Evolutionary conservation across 2,113 vertebrate genomes (phyloP).

Genomic region (Prionailurus bengalensis): DNA sequence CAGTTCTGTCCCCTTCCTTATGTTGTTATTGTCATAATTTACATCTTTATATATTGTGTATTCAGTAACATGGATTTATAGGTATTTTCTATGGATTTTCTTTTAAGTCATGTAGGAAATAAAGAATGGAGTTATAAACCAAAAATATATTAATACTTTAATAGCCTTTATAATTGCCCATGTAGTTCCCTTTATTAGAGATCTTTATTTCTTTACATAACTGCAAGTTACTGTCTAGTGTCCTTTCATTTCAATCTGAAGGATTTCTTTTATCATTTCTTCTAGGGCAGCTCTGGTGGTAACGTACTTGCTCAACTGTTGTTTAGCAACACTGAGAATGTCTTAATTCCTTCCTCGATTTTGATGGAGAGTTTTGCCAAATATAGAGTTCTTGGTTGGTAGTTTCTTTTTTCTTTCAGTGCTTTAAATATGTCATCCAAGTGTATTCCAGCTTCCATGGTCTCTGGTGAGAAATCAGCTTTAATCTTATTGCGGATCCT

Average conservation of each 20-base stretch:
- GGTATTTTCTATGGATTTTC: constrained; percentile 8
- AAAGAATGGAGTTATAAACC: neutral
- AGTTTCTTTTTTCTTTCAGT: neutral
- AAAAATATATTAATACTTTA: constrained; percentile 19
- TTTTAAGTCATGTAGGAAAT: neutral
- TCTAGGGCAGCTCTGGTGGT: neutral
- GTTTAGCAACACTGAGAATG: neutral
- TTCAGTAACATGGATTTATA: constrained; percentile 1
- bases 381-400: neutral
- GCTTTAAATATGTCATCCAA: neutral
- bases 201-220: constrained; percentile 31
- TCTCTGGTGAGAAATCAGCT: neutral
- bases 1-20: neutral
- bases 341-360: neutral
- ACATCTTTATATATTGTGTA: neutral
- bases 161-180: neutral
- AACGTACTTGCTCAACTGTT: neutral
- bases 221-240: neutral
- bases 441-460: neutral
- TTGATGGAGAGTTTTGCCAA: constrained; percentile 22
- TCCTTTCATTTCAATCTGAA: neutral
- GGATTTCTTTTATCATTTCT: neutral
- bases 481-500: neutral
- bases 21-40: neutral
- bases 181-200: neutral